These are phyloP conservation scores for Melanotaenia trifasciata DNA, from an alignment of 2,797 vertebrate genomes.

Conservation along the genomic window DNA sequence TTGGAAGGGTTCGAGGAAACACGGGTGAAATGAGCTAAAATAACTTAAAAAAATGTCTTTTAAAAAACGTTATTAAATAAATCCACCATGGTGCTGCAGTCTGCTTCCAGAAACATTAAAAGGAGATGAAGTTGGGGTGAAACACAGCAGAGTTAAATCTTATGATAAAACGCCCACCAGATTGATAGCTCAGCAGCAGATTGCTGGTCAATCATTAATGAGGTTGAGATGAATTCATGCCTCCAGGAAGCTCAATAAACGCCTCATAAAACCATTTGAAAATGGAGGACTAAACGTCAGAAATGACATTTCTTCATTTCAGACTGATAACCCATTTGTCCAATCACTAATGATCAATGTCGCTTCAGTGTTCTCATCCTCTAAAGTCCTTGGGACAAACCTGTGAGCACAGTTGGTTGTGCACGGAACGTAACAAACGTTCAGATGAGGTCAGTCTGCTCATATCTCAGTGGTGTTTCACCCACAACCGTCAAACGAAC, in stretches of 20 bases:
- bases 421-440: background rate
- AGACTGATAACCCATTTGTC: slow-evolving; percentile 2
- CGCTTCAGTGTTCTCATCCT: slow-evolving; percentile 3
- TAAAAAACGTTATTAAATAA: too few species aligned
- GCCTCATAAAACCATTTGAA: slow-evolving; percentile 58
- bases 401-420: background rate
- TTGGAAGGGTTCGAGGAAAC: slow-evolving; percentile 17
- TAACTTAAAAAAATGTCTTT: too few species aligned
- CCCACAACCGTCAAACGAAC: background rate
- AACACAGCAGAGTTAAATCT: slow-evolving; percentile 11
- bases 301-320: background rate
- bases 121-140: background rate
- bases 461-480: slow-evolving; percentile 4
- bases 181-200: slow-evolving; percentile 66
- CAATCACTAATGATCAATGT: slow-evolving; percentile 6
- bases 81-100: background rate
- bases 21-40: background rate
- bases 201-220: slow-evolving; percentile 83
- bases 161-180: slow-evolving; percentile 17
- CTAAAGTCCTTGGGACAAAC: background rate
- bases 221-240: slow-evolving; percentile 58
- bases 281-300: slow-evolving; percentile 48
- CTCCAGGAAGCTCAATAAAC: slow-evolving; percentile 67
- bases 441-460: background rate
- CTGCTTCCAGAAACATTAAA: background rate